Evolutionary conservation across 2,888 invertebrate genomes (phyloP), one percentile per base, ranked within the genome.

Genomic region (Macaria liturata): DNA sequence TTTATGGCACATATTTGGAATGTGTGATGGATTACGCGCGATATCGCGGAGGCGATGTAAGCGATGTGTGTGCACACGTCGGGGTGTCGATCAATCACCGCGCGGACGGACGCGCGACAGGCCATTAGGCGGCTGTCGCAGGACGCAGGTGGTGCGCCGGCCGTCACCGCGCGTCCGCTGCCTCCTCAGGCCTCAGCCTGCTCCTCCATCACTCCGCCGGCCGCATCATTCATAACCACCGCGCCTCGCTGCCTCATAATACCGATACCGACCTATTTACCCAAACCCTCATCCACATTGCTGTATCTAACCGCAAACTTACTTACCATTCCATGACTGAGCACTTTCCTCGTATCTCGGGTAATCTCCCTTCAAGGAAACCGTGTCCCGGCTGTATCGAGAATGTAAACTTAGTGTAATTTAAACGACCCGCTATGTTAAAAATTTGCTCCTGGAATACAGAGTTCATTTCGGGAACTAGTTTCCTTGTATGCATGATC

Each of bases 61-160:
- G 82, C 80, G 79, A 79, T 79, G 80, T 81, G 80, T 82, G 86
- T 82, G 80, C 81, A 78, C 84, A 78, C 80, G 82, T 83, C 84
- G 81, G 75, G 80, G 81, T 78, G 86, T 84, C 88, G 86, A 91
- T 91, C 90, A 89, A 90, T 90, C 90, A 90, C 84, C 62, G 78
- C 75, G 78, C 78, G 84, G 85, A 86, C 84, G 87, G 86, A 86
- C 86, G 83, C 76, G 75, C 81, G 88, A 88, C 89, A 90, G 84
- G 81, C 88, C 90, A 90, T 91, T 90, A 90, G 89, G 78, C 75
- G 80, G 73, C 75, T 76, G 77, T 78, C 77, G 80, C 59, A 61
- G 72, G 75, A 77, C 82, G 77, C 88, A 85, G 88, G 85, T 87
- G 84, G 76, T 76, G 75, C 76, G 75, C 67, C 65, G 64, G 59